These are phyloP conservation scores for Drosophila robusta DNA, from an alignment of 2,888 invertebrate genomes.

Conservation along the genomic window DNA sequence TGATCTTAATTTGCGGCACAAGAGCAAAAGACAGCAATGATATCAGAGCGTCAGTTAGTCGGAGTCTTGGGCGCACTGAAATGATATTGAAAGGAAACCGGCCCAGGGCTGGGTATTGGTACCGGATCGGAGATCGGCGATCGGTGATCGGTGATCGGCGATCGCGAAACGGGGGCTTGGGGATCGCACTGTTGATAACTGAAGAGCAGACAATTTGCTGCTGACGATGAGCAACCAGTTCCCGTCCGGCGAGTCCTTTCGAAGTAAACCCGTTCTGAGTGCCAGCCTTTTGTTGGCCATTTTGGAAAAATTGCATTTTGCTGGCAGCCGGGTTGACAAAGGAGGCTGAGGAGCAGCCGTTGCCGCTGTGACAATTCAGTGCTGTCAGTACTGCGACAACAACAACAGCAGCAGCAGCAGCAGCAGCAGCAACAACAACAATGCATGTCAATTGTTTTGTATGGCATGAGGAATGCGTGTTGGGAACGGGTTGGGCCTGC, in stretches of 20 bases:
- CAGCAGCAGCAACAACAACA: constrained; percentile 49
- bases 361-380: constrained; percentile 65
- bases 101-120: constrained; percentile 20
- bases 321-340: constrained; percentile 33
- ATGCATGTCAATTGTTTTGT: constrained; percentile 80
- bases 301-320: constrained; percentile 70
- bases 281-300: constrained; percentile 55
- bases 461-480: constrained; percentile 80
- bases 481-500: constrained; percentile 59
- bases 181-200: constrained; percentile 67
- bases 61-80: constrained; percentile 43
- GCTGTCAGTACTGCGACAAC: constrained; percentile 49
- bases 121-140: background rate
- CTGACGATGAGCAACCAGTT: constrained; percentile 55
- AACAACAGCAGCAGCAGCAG: constrained; percentile 17
- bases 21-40: constrained; percentile 42
- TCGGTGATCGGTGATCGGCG: constrained; percentile 8
- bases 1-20: constrained; percentile 68
- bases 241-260: constrained; percentile 44
- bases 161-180: constrained; percentile 22
- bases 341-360: constrained; percentile 15
- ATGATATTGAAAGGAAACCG: constrained; percentile 63
- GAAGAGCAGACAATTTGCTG: constrained; percentile 66
- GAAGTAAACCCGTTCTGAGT: constrained; percentile 56
- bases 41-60: constrained; percentile 11